These are phyloP conservation scores for Sisor rabdophorus DNA, from an alignment of 2,113 vertebrate genomes.

Conservation along the genomic window DNA sequence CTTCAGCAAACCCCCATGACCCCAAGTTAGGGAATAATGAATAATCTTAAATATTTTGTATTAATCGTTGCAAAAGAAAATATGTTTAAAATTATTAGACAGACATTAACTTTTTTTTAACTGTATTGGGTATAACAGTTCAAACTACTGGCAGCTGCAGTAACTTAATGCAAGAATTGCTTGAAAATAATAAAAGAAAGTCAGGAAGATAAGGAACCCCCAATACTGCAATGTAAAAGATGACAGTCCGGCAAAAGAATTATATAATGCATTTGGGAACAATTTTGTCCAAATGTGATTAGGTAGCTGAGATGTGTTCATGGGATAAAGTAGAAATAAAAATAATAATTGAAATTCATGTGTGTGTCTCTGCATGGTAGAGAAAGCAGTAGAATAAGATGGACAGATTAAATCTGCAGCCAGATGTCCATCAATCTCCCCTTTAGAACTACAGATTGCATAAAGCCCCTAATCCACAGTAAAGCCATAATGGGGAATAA, in stretches of 20 bases:
- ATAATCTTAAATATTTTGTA: too few relatives aligned
- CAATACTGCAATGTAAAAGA: too few relatives aligned
- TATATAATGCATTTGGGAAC: background rate
- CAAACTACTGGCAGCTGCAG: too few relatives aligned
- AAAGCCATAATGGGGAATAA: slow-evolving; percentile 35
- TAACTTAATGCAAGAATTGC: too few relatives aligned
- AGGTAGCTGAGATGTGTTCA: background rate
- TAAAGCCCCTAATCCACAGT: slow-evolving; percentile 48
- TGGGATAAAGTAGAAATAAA: background rate
- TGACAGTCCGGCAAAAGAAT: slow-evolving; percentile 16
- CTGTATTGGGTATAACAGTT: too few relatives aligned
- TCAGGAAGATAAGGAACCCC: too few relatives aligned
- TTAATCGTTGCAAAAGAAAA: too few relatives aligned
- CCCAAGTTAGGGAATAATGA: too few relatives aligned
- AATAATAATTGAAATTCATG: slow-evolving; percentile 13
- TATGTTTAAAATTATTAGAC: too few relatives aligned
- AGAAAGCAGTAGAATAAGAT: slow-evolving; percentile 19
- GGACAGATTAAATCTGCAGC: slow-evolving; percentile 43
- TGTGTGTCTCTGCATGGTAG: slow-evolving; percentile 5
- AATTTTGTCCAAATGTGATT: background rate
- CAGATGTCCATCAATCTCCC: slow-evolving; percentile 52
- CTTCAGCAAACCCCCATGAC: too few relatives aligned
- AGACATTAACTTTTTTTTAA: too few relatives aligned
- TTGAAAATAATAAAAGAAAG: too few relatives aligned
- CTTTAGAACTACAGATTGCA: slow-evolving; percentile 44